Conservation (phyloP, 2,113 vertebrate species). For the Sebastes schlegelii region DNA sequence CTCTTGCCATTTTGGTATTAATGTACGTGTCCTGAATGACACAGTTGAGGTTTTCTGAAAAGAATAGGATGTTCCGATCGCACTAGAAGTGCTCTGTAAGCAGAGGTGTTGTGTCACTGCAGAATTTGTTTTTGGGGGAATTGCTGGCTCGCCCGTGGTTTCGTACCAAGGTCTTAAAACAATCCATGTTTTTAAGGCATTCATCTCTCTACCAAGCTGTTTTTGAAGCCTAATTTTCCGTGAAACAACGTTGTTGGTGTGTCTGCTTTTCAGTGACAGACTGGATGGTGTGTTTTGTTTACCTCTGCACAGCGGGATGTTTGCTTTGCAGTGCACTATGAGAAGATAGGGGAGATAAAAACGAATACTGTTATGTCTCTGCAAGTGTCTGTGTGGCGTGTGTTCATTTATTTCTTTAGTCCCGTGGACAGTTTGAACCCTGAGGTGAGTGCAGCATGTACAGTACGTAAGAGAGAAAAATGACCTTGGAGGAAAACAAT, state of each 20-base stretch:
- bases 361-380: not conserved
- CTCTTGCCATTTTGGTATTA: not conserved
- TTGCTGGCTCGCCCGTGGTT: not conserved
- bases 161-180: not conserved
- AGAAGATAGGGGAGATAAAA: not conserved
- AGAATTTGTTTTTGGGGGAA: not conserved
- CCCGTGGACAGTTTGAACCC: slow-evolving; percentile 2
- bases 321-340: slow-evolving; percentile 20
- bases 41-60: not conserved
- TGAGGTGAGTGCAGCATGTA: not conserved
- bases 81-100: not conserved
- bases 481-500: slow-evolving; percentile 3
- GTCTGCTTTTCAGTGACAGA: not conserved
- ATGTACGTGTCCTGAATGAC: not conserved
- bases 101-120: not conserved
- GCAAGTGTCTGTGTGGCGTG: not conserved
- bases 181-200: not conserved
- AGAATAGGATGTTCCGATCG: not conserved
- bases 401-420: slow-evolving; percentile 1
- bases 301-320: slow-evolving; percentile 24
- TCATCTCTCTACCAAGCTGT: not conserved
- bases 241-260: not conserved
- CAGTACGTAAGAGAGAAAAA: not conserved
- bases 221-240: slow-evolving; percentile 13
- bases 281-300: slow-evolving; percentile 15